Evolutionary conservation across 2,797 vertebrate genomes (phyloP), one percentile per base, ranked within the genome.

Genomic region (Sparus aurata): DNA sequence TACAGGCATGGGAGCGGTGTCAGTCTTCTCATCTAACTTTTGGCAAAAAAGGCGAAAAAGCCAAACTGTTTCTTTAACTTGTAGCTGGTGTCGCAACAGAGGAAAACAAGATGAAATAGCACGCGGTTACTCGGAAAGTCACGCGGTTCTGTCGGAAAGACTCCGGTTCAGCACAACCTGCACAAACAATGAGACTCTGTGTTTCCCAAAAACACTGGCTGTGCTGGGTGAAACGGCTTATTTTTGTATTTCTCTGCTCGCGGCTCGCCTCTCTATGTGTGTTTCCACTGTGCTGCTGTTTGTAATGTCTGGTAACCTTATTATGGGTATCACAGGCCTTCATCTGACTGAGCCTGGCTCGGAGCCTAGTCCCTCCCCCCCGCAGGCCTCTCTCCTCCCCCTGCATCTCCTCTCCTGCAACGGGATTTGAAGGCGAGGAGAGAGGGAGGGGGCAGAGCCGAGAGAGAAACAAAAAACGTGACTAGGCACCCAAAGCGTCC

Each of bases 401-500:
- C 63, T 55, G 45, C 68, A 20, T 66, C 72, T 75, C 80, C 73
- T 55, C 84, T 83, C 74, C 82, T 84, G 89, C 88, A 88, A 92
- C 79, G 65, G 89, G 91, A 92, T 90, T 91, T 82, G 87, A 89
- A 84, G 86, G 84, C 77, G 54, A 67, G 30, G 55, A 64, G 60
- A 83, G 85, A 84, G 86, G 83, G 89, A 87, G 90, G 92, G 75
- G 83, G 87, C 85, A 79, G 81, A 77, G 84, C 77, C 69, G 67
- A 76, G 92, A 87, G 74, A 79, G 89, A 91, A 89, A 93, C 87
- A 94, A 94, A 94, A 95, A 95, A 95, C 94, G 94, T 95, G 94
- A 95, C 94, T 88, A 93, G 94, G 94, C 95, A 95, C 90, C 92
- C 93, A 92, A 93, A 95, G 95, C 93, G 90, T 91, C 92, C 89